phyloP scores from a whole-genome alignment of 2,888 invertebrate genomes.

The Fissipunctia ypsillon region DNA sequence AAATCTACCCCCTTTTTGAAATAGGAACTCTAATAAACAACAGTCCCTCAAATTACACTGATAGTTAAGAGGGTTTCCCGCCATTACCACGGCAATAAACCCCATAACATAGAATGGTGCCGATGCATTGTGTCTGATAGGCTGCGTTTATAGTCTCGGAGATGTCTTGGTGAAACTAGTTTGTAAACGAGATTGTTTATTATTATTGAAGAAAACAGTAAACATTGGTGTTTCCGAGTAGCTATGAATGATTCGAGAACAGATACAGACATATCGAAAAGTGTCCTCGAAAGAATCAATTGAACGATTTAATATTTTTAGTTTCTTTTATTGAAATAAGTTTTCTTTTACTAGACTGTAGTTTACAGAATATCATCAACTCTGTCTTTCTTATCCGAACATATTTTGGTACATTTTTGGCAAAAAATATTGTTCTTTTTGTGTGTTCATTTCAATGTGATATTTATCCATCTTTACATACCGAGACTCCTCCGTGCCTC shows the following conservation, averaged over 20 bases:
- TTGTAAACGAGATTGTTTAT: background rate
- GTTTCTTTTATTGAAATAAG: no score
- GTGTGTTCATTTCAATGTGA: no score
- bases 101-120: constrained; percentile 35
- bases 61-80: constrained; percentile 42
- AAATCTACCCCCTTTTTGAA: constrained; percentile 1
- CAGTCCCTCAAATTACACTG: constrained; percentile 44
- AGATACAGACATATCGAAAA: background rate
- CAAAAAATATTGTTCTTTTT: no score
- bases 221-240: background rate
- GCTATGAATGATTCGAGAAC: background rate
- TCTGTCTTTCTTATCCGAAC: no score
- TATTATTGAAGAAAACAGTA: background rate
- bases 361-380: no score
- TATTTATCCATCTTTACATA: no score
- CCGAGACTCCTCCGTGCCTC: no score
- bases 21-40: constrained; percentile 39
- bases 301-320: background rate
- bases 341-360: no score
- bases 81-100: constrained; percentile 43
- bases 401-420: no score
- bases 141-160: background rate
- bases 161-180: background rate
- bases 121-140: constrained; percentile 27
- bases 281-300: background rate